These are phyloP conservation scores for Albula glossodonta DNA, from an alignment of 2,113 vertebrate genomes.

Conservation along the genomic window DNA sequence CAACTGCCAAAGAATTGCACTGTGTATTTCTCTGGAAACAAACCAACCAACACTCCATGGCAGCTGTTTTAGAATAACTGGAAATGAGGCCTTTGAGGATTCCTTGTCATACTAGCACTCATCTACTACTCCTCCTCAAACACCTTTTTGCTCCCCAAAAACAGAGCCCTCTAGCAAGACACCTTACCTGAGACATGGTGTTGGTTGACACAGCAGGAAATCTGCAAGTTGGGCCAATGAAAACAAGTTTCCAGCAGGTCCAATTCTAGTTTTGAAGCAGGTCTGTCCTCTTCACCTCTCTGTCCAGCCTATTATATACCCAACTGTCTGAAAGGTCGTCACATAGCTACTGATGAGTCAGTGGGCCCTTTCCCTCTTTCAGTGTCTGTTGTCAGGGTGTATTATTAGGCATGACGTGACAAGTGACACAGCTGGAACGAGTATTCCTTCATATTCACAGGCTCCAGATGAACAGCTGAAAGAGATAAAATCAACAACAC, in stretches of 20 bases:
- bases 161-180: neutral
- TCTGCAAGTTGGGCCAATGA: slow-evolving; percentile 3
- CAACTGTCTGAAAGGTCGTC: neutral
- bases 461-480: slow-evolving; percentile 60
- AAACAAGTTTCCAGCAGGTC: neutral
- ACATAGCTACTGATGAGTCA: slow-evolving; percentile 35
- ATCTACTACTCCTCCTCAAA: neutral
- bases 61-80: neutral
- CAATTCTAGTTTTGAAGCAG: neutral
- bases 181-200: slow-evolving; percentile 87
- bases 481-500: slow-evolving; percentile 24
- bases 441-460: slow-evolving; percentile 39
- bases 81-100: neutral
- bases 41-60: neutral
- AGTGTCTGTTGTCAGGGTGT: slow-evolving; percentile 67
- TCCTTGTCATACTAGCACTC: neutral
- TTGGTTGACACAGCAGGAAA: neutral
- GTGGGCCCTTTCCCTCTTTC: slow-evolving; percentile 37
- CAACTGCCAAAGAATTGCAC: neutral
- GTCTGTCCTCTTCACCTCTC: slow-evolving; percentile 27
- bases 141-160: neutral
- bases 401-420: slow-evolving; percentile 70
- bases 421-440: slow-evolving; percentile 48
- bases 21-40: neutral
- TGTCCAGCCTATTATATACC: slow-evolving; percentile 60